phyloP scores from a whole-genome alignment of 1,140 invertebrate genomes.

The Ylistrum balloti region DNA sequence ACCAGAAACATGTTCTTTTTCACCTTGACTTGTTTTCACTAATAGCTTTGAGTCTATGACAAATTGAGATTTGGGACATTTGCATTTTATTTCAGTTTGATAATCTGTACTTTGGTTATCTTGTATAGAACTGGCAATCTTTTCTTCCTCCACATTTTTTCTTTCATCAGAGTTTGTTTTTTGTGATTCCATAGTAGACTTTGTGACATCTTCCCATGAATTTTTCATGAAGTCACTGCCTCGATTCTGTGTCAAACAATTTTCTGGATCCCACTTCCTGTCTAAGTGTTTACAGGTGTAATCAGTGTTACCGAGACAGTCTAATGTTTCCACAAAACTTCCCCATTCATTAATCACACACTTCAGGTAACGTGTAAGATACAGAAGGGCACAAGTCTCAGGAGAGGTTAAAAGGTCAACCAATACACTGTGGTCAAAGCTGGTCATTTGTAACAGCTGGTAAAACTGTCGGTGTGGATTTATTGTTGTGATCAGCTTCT shows the following conservation, averaged over 20 bases:
- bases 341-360: conserved; percentile 84
- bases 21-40: neutral
- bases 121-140: too few relatives aligned
- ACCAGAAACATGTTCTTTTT: neutral
- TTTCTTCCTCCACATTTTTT: neutral
- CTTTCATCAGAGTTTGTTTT: neutral
- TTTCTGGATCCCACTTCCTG: neutral
- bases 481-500: conserved; percentile 4
- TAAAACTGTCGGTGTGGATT: conserved; percentile 57
- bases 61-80: too few relatives aligned
- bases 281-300: neutral
- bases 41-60: too few relatives aligned
- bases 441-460: conserved; percentile 45
- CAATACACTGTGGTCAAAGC: conserved; percentile 89
- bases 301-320: neutral
- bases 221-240: neutral
- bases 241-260: neutral
- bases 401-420: conserved; percentile 94
- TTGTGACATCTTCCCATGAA: neutral
- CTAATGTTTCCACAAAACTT: conserved; percentile 45
- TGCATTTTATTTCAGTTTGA: neutral
- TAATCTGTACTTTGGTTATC: too few relatives aligned
- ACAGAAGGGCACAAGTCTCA: conserved; percentile 94
- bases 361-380: conserved; percentile 92
- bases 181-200: neutral